These are phyloP conservation scores for Siderastrea radians DNA, from an alignment of 92 coral and sea anemone genomes.

Conservation along the genomic window DNA sequence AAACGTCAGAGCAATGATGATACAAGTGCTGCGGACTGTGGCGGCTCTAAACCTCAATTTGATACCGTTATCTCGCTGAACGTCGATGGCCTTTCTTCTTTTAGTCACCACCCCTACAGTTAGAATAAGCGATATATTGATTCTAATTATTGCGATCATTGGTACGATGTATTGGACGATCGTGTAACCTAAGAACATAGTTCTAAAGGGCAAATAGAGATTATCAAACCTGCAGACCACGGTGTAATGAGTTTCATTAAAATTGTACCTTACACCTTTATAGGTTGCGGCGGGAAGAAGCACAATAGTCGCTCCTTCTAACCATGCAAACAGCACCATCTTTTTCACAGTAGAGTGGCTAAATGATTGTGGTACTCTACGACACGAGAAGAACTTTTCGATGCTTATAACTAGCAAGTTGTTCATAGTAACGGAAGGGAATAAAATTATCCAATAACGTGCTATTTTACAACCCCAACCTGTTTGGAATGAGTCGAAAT, in stretches of 20 bases:
- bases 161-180: not conserved
- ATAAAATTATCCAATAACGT: not conserved
- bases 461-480: not conserved
- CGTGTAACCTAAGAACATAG: not conserved
- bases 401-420: not conserved
- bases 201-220: not conserved
- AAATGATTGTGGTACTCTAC: not conserved
- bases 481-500: not conserved
- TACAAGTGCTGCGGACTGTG: not conserved
- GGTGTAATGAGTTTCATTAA: not conserved
- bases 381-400: not conserved
- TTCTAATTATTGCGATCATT: not conserved
- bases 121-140: not conserved
- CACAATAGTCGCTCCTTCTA: not conserved
- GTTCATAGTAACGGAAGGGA: not conserved
- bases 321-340: not conserved
- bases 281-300: not conserved
- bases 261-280: not conserved
- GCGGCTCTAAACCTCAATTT: not conserved
- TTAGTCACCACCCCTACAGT: not conserved
- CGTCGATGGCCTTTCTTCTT: not conserved
- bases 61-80: not conserved
- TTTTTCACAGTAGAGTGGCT: not conserved
- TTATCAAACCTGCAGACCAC: not conserved
- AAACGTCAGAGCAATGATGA: conserved; percentile 3